phyloP scores from a whole-genome alignment of 2,888 invertebrate genomes.

The Drosophila pseudotalamancana region DNA sequence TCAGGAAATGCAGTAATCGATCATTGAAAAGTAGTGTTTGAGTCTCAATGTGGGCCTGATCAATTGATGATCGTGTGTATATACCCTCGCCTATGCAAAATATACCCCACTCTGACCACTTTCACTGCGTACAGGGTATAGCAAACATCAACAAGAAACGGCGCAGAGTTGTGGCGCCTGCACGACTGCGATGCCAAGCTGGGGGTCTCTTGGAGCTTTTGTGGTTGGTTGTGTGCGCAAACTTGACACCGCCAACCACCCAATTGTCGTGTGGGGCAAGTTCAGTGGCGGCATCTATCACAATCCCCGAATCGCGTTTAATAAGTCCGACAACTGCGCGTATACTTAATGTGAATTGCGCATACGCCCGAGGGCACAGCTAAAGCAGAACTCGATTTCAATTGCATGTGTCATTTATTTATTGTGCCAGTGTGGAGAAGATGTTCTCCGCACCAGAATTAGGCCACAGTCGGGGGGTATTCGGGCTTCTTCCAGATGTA shows the following conservation, averaged over 20 bases:
- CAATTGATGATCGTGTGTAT: neutral
- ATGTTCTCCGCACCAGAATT: conserved; percentile 6
- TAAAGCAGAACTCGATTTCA: conserved; percentile 9
- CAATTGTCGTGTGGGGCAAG: conserved; percentile 45
- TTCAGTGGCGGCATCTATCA: conserved; percentile 65
- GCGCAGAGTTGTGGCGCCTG: too few species aligned
- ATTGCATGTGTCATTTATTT: conserved; percentile 30
- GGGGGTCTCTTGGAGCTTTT: conserved; percentile 42
- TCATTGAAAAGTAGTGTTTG: too few species aligned
- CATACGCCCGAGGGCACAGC: conserved; percentile 23
- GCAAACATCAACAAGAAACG: conserved; percentile 12
- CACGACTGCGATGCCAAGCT: too few species aligned
- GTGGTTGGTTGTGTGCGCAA: conserved; percentile 34
- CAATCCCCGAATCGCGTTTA: neutral
- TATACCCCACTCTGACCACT: neutral
- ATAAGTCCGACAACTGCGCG: conserved; percentile 35
- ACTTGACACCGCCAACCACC: conserved; percentile 28
- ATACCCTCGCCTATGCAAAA: neutral
- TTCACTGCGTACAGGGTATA: neutral
- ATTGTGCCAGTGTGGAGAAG: conserved; percentile 5
- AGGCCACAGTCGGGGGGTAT: conserved; percentile 79
- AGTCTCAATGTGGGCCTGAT: too few species aligned
- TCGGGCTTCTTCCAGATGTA: conserved; percentile 81
- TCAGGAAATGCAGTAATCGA: too few species aligned
- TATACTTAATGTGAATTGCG: conserved; percentile 31